These are phyloP conservation scores for Rhynchophorus ferrugineus DNA, from an alignment of 1,140 invertebrate genomes.

Conservation along the genomic window DNA sequence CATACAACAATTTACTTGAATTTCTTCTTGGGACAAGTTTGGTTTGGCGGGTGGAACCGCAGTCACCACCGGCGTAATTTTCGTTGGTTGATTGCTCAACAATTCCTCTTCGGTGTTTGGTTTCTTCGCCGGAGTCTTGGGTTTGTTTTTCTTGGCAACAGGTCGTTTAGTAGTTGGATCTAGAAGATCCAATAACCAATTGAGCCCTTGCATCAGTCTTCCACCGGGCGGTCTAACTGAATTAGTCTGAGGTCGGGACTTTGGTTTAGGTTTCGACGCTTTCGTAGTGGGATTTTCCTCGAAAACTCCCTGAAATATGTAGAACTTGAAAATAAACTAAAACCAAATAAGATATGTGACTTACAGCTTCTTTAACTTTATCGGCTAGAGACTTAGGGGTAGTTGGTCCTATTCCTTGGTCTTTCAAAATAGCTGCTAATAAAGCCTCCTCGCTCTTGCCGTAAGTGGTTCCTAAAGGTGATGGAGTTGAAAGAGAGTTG, in stretches of 20 bases:
- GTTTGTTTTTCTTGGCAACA: constrained; percentile 14
- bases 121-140: constrained; percentile 12
- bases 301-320: constrained; percentile 24
- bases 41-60: constrained; percentile 24
- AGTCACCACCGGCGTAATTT: constrained; percentile 31
- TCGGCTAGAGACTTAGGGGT: constrained; percentile 50
- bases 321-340: background rate
- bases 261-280: constrained; percentile 24
- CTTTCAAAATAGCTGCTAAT: constrained; percentile 57
- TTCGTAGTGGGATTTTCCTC: constrained; percentile 25
- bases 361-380: constrained; percentile 51
- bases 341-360: too few relatives aligned
- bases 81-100: constrained; percentile 31
- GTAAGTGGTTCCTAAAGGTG: constrained; percentile 33
- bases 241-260: constrained; percentile 16
- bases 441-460: constrained; percentile 56
- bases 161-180: constrained; percentile 28
- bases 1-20: too few relatives aligned
- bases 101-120: constrained; percentile 26
- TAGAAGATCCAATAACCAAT: constrained; percentile 35
- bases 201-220: constrained; percentile 34
- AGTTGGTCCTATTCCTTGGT: constrained; percentile 57
- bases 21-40: constrained; percentile 23
- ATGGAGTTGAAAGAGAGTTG: constrained; percentile 18
- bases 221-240: constrained; percentile 25